phyloP scores from a whole-genome alignment of 2,888 invertebrate species.

The Lochmaea crataegi region DNA sequence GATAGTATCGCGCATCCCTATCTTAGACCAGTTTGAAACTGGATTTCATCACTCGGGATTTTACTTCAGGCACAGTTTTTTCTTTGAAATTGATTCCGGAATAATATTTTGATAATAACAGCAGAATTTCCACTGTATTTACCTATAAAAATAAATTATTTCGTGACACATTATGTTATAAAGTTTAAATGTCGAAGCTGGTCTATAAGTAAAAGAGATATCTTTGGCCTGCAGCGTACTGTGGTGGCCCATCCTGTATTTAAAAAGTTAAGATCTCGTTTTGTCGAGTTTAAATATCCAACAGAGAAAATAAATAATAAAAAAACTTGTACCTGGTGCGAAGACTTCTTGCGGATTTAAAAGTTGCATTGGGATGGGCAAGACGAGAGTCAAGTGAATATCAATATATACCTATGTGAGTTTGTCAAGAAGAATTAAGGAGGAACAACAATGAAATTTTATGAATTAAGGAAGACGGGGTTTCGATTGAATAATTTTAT shows the following conservation, averaged over 20 bases:
- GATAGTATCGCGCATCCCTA: no score
- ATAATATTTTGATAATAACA: no score
- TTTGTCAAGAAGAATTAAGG: no score
- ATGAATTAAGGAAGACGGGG: no score
- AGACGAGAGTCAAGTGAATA: background rate
- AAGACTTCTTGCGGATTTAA: slow-evolving; percentile 5
- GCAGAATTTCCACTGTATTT: no score
- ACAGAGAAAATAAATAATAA: slow-evolving; percentile 15
- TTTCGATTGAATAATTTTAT: background rate
- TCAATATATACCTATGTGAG: background rate
- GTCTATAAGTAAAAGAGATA: slow-evolving; percentile 9
- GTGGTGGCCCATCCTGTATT: slow-evolving; percentile 16
- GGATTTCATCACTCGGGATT: no score
- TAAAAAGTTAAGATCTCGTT: slow-evolving; percentile 18
- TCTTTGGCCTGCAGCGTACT: slow-evolving; percentile 7
- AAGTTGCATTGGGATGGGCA: slow-evolving; percentile 9
- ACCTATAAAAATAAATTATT: background rate
- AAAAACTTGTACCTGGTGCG: slow-evolving; percentile 10
- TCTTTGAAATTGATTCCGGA: no score
- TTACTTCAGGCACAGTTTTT: no score
- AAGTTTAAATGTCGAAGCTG: background rate
- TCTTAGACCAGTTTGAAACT: background rate
- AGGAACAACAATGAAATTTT: no score
- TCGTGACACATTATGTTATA: background rate
- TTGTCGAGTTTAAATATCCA: slow-evolving; percentile 11